Evolutionary conservation across 2,888 invertebrate species (phyloP), one percentile per base, ranked within the genome.

Genomic region (Zeuzera pyrina): DNA sequence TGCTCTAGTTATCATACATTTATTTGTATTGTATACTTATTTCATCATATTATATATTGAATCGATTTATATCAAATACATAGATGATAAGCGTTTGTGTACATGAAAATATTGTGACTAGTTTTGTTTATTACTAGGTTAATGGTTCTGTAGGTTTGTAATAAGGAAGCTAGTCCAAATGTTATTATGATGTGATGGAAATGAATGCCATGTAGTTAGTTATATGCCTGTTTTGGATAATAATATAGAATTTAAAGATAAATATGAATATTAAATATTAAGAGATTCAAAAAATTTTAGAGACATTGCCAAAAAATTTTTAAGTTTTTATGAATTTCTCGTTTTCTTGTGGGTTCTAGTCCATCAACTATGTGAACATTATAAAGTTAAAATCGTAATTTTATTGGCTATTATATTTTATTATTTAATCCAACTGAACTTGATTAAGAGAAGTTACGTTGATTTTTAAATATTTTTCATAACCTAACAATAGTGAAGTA

Each of bases 91-190:
- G 50, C 51, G 49, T 29, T 63, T 62, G 57, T 57, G 49, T 61
- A 66, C 45, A 56, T 56, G 62, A 61, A 7, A 63, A 60, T 53
- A 28, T 58, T 61, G 64, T 60, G 73, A 77, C 77, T 78, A 79
- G 77, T 78, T 81, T 77, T 73, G 67, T 64, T 79, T 74, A 74
- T 77, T 71, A 72, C 69, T 78, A 74, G 70, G 64, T 62, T 68
- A 68, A 66, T 55, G 53, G 36, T 45, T 62, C 54, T 60, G 57
- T 68, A 70, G 72, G 70, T 65, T 65, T 50, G 73, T 74, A 71
- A 73, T 78, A 77, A 79, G 77, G 53, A 79, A 81, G 79, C 83
- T 83, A 83, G 83, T 83, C 83, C 76, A 74, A 77, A 73, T 73
- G 69, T 74, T 15, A n/a, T n/a, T 61, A 73, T 60, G 69, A 73